These are phyloP conservation scores for Hylaeus volcanicus DNA, from an alignment of 1,140 invertebrate species.

Conservation along the genomic window DNA sequence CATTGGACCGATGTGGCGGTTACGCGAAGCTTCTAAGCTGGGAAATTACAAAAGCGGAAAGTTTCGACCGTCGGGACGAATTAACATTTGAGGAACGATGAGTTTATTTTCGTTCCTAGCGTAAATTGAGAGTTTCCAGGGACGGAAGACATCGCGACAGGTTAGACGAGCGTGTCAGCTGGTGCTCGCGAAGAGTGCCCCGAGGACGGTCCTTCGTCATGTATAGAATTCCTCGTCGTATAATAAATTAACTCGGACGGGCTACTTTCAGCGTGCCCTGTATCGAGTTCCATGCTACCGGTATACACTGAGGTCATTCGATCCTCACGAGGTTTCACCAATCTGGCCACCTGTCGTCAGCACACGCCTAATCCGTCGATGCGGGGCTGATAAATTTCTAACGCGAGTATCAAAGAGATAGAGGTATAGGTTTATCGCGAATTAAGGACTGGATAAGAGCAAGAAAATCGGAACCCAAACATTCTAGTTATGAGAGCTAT, in stretches of 20 bases:
- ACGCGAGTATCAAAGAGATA: no score
- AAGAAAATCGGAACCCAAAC: neutral
- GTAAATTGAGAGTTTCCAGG: slow-evolving; percentile 58
- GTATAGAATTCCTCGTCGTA: slow-evolving; percentile 68
- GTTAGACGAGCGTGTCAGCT: slow-evolving; percentile 70
- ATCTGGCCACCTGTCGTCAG: slow-evolving; percentile 66
- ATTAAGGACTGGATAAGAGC: no score
- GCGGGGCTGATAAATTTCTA: neutral
- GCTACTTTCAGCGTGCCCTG: slow-evolving; percentile 49
- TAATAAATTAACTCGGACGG: slow-evolving; percentile 58
- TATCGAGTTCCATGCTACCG: slow-evolving; percentile 73
- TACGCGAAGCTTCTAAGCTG: no score
- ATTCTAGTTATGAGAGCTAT: no score
- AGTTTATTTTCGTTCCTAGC: slow-evolving; percentile 47
- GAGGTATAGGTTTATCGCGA: no score
- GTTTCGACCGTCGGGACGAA: slow-evolving; percentile 37
- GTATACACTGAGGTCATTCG: slow-evolving; percentile 72
- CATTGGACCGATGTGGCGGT: no score
- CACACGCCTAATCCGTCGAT: slow-evolving; percentile 52
- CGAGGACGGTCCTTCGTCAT: slow-evolving; percentile 39
- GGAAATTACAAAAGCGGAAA: neutral
- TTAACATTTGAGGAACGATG: slow-evolving; percentile 46
- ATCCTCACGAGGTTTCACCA: slow-evolving; percentile 66
- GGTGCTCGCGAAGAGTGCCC: slow-evolving; percentile 61
- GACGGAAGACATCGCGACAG: slow-evolving; percentile 8